phyloP scores from a whole-genome alignment of 1,140 invertebrate genomes.

The Platorchestia sp. region DNA sequence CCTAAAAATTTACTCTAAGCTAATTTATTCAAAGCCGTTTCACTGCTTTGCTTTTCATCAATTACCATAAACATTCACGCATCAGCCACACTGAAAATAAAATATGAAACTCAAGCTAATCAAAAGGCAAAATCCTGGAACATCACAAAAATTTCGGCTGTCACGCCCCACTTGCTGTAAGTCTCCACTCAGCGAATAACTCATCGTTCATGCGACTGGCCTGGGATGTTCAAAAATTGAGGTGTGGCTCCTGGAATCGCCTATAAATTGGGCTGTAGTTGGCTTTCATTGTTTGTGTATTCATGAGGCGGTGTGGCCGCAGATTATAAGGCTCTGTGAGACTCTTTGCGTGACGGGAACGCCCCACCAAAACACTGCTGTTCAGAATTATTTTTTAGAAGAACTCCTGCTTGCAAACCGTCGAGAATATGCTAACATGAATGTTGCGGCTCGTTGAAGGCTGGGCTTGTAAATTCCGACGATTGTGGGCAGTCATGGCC shows the following conservation, averaged over 20 bases:
- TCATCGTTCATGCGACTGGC: not conserved
- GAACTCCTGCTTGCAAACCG: not conserved
- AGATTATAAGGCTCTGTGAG: not conserved
- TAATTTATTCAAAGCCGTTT: too few species aligned
- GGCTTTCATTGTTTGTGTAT: conserved; percentile 1
- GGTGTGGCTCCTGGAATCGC: not conserved
- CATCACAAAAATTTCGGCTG: not conserved
- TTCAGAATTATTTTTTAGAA: not conserved
- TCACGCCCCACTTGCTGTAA: not conserved
- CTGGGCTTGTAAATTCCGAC: not conserved
- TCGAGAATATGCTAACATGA: not conserved
- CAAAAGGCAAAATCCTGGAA: not conserved
- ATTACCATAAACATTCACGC: not conserved
- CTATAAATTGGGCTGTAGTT: not conserved
- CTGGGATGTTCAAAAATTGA: not conserved
- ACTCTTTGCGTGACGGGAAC: not conserved
- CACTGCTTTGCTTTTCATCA: not conserved
- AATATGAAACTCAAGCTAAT: not conserved
- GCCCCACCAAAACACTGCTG: not conserved
- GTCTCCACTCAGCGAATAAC: not conserved
- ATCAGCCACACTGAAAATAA: not conserved
- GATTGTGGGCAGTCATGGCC: too few species aligned
- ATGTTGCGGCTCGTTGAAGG: not conserved
- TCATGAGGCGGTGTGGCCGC: not conserved
- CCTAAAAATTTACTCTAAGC: too few species aligned